Evolutionary conservation across 1,140 invertebrate species (phyloP).

Genomic region (Pseudoatta argentina): DNA sequence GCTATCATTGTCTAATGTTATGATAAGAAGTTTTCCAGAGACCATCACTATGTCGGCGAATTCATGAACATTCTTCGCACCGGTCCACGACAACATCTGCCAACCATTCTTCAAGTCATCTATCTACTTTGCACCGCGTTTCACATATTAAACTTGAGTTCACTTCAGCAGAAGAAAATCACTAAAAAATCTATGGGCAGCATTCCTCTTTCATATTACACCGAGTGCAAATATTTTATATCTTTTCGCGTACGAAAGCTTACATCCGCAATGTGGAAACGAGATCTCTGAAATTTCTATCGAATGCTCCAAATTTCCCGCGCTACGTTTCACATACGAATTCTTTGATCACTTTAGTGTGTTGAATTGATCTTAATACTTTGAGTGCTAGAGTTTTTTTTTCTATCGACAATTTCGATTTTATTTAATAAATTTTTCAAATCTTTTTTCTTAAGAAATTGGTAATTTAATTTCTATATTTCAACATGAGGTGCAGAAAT

Average conservation of each 20-base stretch:
- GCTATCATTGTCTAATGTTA: background rate
- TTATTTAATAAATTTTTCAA: background rate
- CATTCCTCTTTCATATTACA: slow-evolving; percentile 9
- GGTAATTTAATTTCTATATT: background rate
- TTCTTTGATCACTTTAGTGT: slow-evolving; percentile 8
- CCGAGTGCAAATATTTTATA: slow-evolving; percentile 20
- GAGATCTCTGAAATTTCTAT: slow-evolving; percentile 27
- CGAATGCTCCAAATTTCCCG: background rate
- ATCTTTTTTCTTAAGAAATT: background rate
- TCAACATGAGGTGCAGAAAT: background rate
- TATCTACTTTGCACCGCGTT: slow-evolving; percentile 52
- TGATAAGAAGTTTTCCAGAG: slow-evolving; percentile 45
- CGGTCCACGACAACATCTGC: slow-evolving; percentile 56
- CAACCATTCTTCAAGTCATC: slow-evolving; percentile 58
- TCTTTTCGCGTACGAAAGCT: background rate
- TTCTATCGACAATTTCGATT: background rate
- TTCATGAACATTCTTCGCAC: slow-evolving; percentile 53
- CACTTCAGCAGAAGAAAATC: slow-evolving; percentile 48
- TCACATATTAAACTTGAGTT: slow-evolving; percentile 59
- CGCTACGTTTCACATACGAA: background rate
- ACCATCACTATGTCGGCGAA: slow-evolving; percentile 1
- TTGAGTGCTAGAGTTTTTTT: background rate
- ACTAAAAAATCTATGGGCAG: slow-evolving; percentile 25
- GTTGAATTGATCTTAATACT: slow-evolving; percentile 1
- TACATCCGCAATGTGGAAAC: background rate